Base-by-base conservation (phyloP, 2,888 invertebrate species). In the Polyommatus icarus region DNA sequence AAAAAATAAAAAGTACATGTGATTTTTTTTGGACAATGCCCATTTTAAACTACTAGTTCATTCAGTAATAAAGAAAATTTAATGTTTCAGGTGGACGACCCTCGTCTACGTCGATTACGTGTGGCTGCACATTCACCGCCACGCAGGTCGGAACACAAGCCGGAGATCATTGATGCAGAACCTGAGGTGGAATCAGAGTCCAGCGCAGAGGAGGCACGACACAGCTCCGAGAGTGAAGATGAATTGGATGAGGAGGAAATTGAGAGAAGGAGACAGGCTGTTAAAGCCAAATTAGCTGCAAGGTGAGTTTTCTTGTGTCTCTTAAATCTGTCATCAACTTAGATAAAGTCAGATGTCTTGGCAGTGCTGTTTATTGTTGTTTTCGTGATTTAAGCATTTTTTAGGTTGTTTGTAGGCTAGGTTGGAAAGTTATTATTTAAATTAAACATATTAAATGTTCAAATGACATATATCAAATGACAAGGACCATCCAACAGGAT, bases 201-300 rank as follows among this genome's bases (percentile, higher is more conserved):
- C 32, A 95, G 94, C 82, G 91, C 84, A 8, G 89, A 90, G 8
- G 91, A 91, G 76, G 88, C 84, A 0, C 88, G 83, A 76, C 91
- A 91, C 80, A 93, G 91, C 80, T 95, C 95, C 0, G 97, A 97
- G 84, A 97, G 97, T 79, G 98, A 98, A 85, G 97, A 97, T 81
- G 98, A 98, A 82, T 90, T 98, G 1, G 98, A 98, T 82, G 98
- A 98, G 81, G 95, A 96, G 59, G 98, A 98, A 90, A 96, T 98
- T 84, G 98, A 99, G 86, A 95, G 95, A 82, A 95, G 98, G n/a
- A 94, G 98, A 79, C 95, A 96, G 79, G 91, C 90, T 72, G 89
- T 93, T 50, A 90, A 90, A 82, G 91, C 92, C 78, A 93, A 93
- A 86, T 88, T 94, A 80, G 89, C 92, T 80, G 92, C 92, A 12